Evolutionary conservation across 2,888 invertebrate species (phyloP), one percentile per base, ranked within the genome.

Genomic region (Tolmerus cingulatus): DNA sequence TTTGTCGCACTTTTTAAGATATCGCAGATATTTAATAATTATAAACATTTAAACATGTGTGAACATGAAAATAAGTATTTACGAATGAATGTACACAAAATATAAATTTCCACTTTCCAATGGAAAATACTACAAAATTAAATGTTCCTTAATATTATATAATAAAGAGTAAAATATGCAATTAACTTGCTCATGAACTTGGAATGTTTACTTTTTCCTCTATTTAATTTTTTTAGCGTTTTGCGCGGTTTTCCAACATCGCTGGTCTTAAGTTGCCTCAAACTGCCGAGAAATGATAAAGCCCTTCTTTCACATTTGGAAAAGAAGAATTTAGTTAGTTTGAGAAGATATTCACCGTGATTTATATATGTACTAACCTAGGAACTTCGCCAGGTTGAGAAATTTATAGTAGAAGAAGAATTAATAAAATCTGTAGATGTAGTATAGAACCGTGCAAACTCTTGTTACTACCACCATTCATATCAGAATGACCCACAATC

Each of bases 81-180:
- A 82, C 57, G 34, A 82, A 37, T 74, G 74, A 85, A 85, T 55
- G 74, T 85, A 74, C 85, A 85, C 74, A 74, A 85, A 74, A 57
- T 85, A 85, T 85, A 46, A 74, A 40, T 85, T 85, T 85, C 85
- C 74, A 74, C 57, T 57, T 46, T 57, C 46, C 82, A 27, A 37
- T 34, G 57, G 82, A 82, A 30, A 82, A 55, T 57, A 82, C 34
- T 82, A 82, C 40, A 78, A 78, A 78, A 82, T 74, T 85, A 23
- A 85, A 85, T 85, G 85, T 85, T 85, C 85, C 85, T 85, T 74
- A 85, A 85, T 85, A 55, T 84, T 27, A 66, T 43, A 55, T 30
- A 74, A 85, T 66, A 84, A 66, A 84, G 66, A 43, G 14, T 84
- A 74, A 30, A 34, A 16, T 37, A 84, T 23, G 66, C 66, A 66